Conservation (phyloP, 2,797 vertebrate species). For the Myotis myotis region DNA sequence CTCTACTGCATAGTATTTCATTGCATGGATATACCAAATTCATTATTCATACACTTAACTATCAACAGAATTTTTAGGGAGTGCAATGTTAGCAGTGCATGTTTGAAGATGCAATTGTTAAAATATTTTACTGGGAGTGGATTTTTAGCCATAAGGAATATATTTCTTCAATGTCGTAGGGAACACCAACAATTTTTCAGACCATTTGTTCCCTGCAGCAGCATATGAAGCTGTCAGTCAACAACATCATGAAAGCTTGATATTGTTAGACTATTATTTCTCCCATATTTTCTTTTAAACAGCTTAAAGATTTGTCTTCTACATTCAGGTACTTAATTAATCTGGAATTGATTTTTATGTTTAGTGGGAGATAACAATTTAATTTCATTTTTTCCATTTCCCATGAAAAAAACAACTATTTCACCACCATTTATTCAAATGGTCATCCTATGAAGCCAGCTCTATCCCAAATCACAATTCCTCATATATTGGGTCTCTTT, state of each 20-base stretch:
- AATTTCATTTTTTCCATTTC: background rate
- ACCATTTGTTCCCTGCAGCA: background rate
- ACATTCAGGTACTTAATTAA: background rate
- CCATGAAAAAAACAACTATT: background rate
- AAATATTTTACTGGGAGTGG: background rate
- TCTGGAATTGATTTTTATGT: background rate
- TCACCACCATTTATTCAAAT: background rate
- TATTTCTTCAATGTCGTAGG: background rate
- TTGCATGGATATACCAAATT: background rate
- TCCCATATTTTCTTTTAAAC: conserved; percentile 24
- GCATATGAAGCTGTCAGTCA: background rate
- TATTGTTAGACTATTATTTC: background rate
- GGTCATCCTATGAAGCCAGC: background rate
- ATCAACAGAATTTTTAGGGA: background rate
- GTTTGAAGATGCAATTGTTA: background rate
- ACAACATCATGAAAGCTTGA: background rate
- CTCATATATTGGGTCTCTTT: background rate
- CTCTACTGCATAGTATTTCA: conserved; percentile 16
- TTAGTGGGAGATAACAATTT: background rate
- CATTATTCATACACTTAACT: background rate
- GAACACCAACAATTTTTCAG: background rate
- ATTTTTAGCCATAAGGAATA: background rate
- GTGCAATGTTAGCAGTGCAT: background rate
- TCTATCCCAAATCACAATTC: background rate
- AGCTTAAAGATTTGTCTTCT: background rate